Evolutionary conservation across 2,113 vertebrate genomes (phyloP).

Genomic region (Xiphophorus couchianus): DNA sequence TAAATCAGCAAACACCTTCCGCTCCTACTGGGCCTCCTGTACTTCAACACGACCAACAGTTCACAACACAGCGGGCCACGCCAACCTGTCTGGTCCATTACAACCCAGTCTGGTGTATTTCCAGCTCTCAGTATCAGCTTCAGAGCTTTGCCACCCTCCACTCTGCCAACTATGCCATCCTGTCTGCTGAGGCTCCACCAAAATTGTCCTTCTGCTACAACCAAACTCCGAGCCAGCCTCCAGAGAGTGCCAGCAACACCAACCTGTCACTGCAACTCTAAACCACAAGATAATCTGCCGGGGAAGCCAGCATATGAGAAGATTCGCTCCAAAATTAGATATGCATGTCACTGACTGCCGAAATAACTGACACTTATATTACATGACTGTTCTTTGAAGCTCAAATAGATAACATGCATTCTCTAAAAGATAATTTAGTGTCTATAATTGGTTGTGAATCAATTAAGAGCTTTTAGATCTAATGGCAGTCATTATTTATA

Average conservation of each 20-base stretch:
- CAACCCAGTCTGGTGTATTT: constrained; percentile 67
- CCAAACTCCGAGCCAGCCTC: constrained; percentile 61
- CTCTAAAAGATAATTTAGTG: not conserved
- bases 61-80: constrained; percentile 6
- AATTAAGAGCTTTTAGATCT: not conserved
- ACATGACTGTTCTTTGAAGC: not conserved
- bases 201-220: constrained; percentile 72
- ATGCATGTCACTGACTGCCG: constrained; percentile 11
- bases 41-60: constrained; percentile 36
- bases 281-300: constrained; percentile 53
- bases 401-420: not conserved
- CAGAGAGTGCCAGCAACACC: constrained; percentile 54
- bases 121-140: constrained; percentile 43
- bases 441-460: not conserved
- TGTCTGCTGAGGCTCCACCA: constrained; percentile 70
- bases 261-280: constrained; percentile 65
- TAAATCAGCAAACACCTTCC: constrained; percentile 8
- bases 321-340: constrained; percentile 37
- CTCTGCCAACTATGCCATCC: constrained; percentile 74
- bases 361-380: not conserved
- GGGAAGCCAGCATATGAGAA: constrained; percentile 38
- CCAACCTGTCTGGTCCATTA: constrained; percentile 59
- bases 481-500: not conserved
- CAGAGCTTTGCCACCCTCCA: constrained; percentile 33
- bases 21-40: not conserved